Evolutionary conservation across 1,140 invertebrate genomes (phyloP), one percentile per base, ranked within the genome.

Genomic region (Hermetia illucens): DNA sequence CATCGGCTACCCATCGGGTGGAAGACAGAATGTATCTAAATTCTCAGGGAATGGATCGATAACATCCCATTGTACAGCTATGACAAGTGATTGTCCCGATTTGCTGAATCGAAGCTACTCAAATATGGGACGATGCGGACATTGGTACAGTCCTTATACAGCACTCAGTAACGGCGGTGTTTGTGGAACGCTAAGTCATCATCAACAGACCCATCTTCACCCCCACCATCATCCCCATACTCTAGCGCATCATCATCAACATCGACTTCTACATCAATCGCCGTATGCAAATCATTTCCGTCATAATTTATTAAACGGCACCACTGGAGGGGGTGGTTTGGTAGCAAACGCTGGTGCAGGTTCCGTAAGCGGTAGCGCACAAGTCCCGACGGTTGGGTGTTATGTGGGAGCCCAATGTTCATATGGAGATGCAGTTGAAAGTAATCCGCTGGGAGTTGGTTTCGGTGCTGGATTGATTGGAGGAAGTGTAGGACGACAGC

Each of bases 1-100:
- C 40, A 79, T 86, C n/a, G 79, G 79, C 12, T 77, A 48, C 36
- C 36, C 47, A 12, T 36, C 27, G 9, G 21, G 33, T 12, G 21
- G 32, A 4, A 38, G 41, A 12, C 39, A 37, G 24, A 36, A 35
- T 19, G 22, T 32, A 15, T 34, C 29, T n/a, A 42, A 39, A 39
- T 39, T 25, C 16, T 41, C 36, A 40, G 52, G 36, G 3, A 45
- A 45, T 37, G 44, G 40, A n/a, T 34, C 34, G 9, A 33, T 36
- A 30, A 29, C 18, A 5, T 41, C 34, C 3, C 34, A 41, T 55
- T 44, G 49, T n/a, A 40, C 53, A 51, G 24, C 46, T 44, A 33
- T 50, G 48, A 16, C 36, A 18, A 37, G 52, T 33, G 53, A 34
- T 25, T 44, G 53, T n/a, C 46, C 46, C 3, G 56, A 59, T 46